Evolutionary conservation across 2,113 vertebrate genomes (phyloP).

Genomic region (Chrysochloris asiatica): DNA sequence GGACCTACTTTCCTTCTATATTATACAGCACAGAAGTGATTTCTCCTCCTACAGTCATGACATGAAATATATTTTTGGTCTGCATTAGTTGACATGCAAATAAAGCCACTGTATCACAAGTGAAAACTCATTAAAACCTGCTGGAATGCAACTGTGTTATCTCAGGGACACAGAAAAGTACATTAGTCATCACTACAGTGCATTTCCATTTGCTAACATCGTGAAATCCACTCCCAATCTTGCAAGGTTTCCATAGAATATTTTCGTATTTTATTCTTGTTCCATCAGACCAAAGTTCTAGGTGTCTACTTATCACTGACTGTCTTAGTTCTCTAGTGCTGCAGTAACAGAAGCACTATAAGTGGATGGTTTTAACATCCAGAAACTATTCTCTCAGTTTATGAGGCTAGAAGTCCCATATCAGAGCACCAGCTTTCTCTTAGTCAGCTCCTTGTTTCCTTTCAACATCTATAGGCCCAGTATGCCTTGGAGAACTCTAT

Average conservation of each 20-base stretch:
- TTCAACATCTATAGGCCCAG: too few relatives aligned
- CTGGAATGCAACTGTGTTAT: constrained; percentile 67
- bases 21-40: constrained; percentile 22
- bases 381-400: too few relatives aligned
- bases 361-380: too few relatives aligned
- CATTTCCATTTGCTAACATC: constrained; percentile 62
- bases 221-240: neutral
- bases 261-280: constrained; percentile 56
- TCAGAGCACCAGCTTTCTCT: too few relatives aligned
- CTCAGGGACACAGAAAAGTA: constrained; percentile 63
- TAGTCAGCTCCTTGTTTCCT: too few relatives aligned
- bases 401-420: too few relatives aligned
- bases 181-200: constrained; percentile 62
- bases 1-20: constrained; percentile 33
- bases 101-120: constrained; percentile 56
- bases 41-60: constrained; percentile 47
- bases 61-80: constrained; percentile 64
- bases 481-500: too few relatives aligned
- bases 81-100: constrained; percentile 66
- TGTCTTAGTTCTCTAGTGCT: too few relatives aligned
- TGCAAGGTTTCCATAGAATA: constrained; percentile 15
- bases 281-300: constrained; percentile 57
- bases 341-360: too few relatives aligned
- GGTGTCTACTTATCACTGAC: constrained; percentile 47
- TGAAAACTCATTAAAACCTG: constrained; percentile 67